Percentiles rank a stretch among this genome's conserved stretches.
phyloP scores from a whole-genome alignment of 2,888 invertebrate species.

The Cistogaster globosa region DNA sequence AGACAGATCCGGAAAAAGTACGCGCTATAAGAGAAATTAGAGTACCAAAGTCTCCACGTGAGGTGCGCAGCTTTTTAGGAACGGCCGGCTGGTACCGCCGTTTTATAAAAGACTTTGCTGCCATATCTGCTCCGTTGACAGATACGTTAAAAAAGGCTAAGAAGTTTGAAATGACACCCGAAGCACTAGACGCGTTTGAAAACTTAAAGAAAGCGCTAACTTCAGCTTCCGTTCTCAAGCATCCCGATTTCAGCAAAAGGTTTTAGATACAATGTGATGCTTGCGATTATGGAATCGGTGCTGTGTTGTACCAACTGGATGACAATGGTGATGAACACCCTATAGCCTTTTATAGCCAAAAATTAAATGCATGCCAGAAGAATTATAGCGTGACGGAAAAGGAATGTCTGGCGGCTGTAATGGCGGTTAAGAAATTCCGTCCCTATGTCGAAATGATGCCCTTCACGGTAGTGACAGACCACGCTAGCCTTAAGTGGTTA shows the following conservation, averaged over 20 bases:
- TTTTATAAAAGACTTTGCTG: neutral
- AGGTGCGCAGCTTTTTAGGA: conserved; percentile 51
- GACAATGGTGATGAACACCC: too few species aligned
- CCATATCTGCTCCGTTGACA: neutral
- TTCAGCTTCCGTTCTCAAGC: conserved; percentile 23
- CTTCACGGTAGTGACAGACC: neutral
- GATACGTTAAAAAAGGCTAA: conserved; percentile 37
- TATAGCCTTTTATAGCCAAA: neutral
- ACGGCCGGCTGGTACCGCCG: conserved; percentile 54
- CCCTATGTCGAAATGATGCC: neutral
- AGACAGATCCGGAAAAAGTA: conserved; percentile 46
- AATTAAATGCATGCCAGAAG: neutral
- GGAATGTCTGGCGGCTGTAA: neutral
- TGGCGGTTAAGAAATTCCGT: neutral
- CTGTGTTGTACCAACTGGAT: too few species aligned
- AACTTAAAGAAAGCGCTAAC: conserved; percentile 33
- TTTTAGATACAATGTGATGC: too few species aligned
- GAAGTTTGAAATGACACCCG: conserved; percentile 10
- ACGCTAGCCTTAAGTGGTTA: conserved; percentile 2
- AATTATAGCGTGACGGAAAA: conserved; percentile 1
- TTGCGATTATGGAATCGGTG: too few species aligned
- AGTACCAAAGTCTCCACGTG: neutral
- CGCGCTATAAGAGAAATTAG: conserved; percentile 12
- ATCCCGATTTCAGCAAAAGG: neutral
- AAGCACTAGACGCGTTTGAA: conserved; percentile 17